Evolutionary conservation across 2,113 vertebrate species (phyloP).

Genomic region (Nestor notabilis): DNA sequence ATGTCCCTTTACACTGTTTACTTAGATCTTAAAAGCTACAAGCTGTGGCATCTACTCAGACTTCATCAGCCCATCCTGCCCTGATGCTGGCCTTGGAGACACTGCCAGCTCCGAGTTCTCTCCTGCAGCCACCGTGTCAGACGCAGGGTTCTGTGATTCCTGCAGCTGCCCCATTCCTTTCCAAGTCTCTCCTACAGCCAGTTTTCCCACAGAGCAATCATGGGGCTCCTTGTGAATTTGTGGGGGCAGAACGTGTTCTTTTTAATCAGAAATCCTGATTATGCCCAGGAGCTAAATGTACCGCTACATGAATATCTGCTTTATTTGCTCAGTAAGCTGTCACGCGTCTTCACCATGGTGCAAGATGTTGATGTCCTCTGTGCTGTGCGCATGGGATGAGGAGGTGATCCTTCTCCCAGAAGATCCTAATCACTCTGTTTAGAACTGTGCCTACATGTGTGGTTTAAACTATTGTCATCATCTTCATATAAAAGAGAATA

Average conservation of each 20-base stretch:
- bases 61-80: constrained; percentile 72
- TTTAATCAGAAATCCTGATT: background rate
- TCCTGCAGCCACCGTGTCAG: background rate
- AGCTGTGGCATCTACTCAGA: constrained; percentile 79
- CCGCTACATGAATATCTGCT: rapidly evolving
- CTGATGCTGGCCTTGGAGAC: constrained; percentile 73
- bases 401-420: background rate
- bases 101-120: background rate
- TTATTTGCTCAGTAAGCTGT: background rate
- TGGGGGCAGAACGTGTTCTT: background rate
- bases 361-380: background rate
- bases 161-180: background rate
- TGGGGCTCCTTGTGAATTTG: background rate
- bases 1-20: constrained; percentile 68
- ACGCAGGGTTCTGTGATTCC: background rate
- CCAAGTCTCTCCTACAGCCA: background rate
- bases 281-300: background rate
- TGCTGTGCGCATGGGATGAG: background rate
- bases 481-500: background rate
- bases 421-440: background rate
- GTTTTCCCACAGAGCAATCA: background rate
- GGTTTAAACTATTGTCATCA: background rate
- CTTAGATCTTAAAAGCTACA: constrained; percentile 63
- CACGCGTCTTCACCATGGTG: rapidly evolving
- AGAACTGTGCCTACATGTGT: background rate